Base-by-base conservation (phyloP, 2,797 vertebrate species). In the Ctenosaura bakeri region DNA sequence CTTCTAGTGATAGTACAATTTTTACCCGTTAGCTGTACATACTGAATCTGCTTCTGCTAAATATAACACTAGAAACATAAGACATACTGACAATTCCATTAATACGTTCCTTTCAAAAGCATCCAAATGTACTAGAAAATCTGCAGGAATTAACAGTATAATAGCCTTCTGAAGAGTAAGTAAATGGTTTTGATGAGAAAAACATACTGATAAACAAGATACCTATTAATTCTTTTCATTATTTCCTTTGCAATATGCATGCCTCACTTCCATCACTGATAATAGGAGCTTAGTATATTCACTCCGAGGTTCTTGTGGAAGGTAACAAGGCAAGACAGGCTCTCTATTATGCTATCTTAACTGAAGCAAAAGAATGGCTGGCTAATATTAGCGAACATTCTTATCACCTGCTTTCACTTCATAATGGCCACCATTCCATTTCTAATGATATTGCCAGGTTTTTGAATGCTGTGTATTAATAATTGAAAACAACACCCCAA, bases 61-160 rank as follows among this genome's bases (percentile, higher is more conserved):
- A 85, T 56, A 88, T 90, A 87, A 89, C 9, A 89, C 8, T 54
- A 38, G 76, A 71, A 29, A 64, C 87, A 84, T 32, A 42, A 38
- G 74, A 83, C 3, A 88, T 29, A 83, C 18, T 56, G 52, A 46
- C 13, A 78, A 35, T 24, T 62, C 50, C 83, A 81, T 24, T 85
- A 85, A 80, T 80, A 83, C 1, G 69, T 52, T 83, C 24, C 83
- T 8, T 79, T 87, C 52, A 69, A 32, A 56, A 89, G 24, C 18
- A 86, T 20, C 80, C 83, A 85, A 18, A n/a, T 71, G 14, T 54
- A 73, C 52, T 74, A 71, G 54, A 74, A 85, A 73, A 85, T 62
- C 29, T 81, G 20, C 62, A 85, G 35, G 85, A 64, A 46, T 64
- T n/a, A 89, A 56, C 56, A 38, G 4, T 80, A 85, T 20, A 79